A percentile compares a stretch with the other conserved stretches of the same genome.
phyloP scores from a whole-genome alignment of 2,113 vertebrate genomes.

The Neoarius graeffei region DNA sequence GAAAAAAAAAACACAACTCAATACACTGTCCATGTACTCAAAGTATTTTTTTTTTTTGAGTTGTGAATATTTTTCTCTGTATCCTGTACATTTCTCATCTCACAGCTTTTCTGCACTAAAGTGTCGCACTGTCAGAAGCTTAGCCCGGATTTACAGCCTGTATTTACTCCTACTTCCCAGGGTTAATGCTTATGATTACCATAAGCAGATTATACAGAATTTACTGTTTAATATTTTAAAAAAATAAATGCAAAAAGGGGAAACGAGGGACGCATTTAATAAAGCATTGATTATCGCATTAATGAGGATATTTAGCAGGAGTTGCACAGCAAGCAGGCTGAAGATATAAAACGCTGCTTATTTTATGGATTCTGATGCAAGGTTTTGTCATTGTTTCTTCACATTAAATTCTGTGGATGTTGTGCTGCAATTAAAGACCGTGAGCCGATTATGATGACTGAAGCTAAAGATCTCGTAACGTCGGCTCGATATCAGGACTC shows the following conservation, averaged over 20 bases:
- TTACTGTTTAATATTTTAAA: not conserved
- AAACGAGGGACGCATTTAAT: not conserved
- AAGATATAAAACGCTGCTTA: not conserved
- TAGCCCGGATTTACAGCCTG: not conserved
- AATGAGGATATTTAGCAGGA: not conserved
- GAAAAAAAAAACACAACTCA: not conserved
- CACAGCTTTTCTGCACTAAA: not conserved
- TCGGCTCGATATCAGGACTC: not conserved
- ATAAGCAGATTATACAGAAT: constrained; percentile 1
- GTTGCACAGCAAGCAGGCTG: not conserved
- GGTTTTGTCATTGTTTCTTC: not conserved
- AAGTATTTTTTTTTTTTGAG: not conserved
- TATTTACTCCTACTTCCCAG: constrained; percentile 1
- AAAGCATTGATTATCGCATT: not conserved
- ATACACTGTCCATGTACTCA: not conserved
- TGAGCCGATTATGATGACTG: not conserved
- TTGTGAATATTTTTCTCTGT: not conserved
- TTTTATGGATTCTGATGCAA: not conserved
- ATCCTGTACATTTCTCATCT: not conserved
- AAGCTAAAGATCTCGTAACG: not conserved
- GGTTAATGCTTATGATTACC: not conserved
- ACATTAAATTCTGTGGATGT: not conserved
- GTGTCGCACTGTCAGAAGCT: not conserved
- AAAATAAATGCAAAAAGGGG: not conserved
- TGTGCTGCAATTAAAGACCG: not conserved